Percentiles rank a stretch among this genome's conserved stretches.
Evolutionary conservation across 2,888 invertebrate genomes (phyloP).

Genomic region (Drosophila macrospina): DNA sequence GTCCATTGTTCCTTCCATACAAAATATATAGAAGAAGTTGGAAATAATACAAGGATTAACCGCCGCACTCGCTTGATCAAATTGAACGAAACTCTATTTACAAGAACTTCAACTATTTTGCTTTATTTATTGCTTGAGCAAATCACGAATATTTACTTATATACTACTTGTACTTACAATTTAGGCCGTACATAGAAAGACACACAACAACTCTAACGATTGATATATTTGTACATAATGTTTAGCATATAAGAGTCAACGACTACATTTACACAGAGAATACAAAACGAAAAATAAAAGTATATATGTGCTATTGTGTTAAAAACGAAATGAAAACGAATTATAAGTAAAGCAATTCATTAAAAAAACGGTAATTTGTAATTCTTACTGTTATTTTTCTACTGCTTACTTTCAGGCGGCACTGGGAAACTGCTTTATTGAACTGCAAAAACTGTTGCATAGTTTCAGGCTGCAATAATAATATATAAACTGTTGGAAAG

Average conservation of each 20-base stretch:
- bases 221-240: conserved; percentile 76
- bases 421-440: too few species aligned
- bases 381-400: too few species aligned
- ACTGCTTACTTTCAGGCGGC: too few species aligned
- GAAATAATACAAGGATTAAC: conserved; percentile 29
- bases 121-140: conserved; percentile 59
- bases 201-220: conserved; percentile 41
- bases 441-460: too few species aligned
- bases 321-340: conserved; percentile 35
- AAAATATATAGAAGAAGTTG: conserved; percentile 8
- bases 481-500: too few species aligned
- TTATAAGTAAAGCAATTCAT: conserved; percentile 38
- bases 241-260: conserved; percentile 69
- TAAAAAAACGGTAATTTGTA: conserved; percentile 7
- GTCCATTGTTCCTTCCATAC: conserved; percentile 83
- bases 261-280: conserved; percentile 54
- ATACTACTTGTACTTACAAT: conserved; percentile 22
- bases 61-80: conserved; percentile 66
- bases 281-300: conserved; percentile 12
- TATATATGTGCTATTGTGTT: conserved; percentile 66
- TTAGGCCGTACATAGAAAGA: conserved; percentile 19
- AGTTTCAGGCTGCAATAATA: too few species aligned
- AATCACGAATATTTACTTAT: conserved; percentile 32
- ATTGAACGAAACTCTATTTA: conserved; percentile 48
- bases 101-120: conserved; percentile 50